Evolutionary conservation across 64 coral and sea anemone species (phyloP), one percentile per base, ranked within the genome.

Genomic region (Montipora capricornis): DNA sequence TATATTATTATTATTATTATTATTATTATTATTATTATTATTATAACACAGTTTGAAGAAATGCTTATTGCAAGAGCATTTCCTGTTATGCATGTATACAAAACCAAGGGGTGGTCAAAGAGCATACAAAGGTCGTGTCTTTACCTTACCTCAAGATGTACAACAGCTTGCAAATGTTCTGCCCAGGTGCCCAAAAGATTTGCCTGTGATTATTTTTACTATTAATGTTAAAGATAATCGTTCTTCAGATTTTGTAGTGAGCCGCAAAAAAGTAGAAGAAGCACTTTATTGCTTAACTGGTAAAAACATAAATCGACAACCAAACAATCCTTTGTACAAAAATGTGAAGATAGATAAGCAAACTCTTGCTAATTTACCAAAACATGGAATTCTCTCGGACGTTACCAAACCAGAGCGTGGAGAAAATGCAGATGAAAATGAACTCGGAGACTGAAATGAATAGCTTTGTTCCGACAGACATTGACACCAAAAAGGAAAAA

Each of bases 41-140:
- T 29, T 29, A 29, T 29, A 29, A 29, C 86, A 26, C 77, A 80
- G 6, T 81, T 81, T 81, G 89, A 90, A 90, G 77, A 90, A 81
- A 91, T 91, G 89, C 51, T 91, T 10, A 91, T 91, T 74, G 78
- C 89, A 83, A 82, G 79, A 83, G 68, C 22, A 6, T 91, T 91
- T 52, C 89, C 89, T 29, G 89, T 91, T 26, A 75, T 83, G 68
- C 48, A 75, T 83, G 79, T 91, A 16, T 74, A 91, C 89, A 75
- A 91, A 91, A 37, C 89, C 19, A 49, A 81, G 78, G 74, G 67
- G 79, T 26, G 89, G 89, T 15, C 89, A 91, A 83, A 10, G 79
- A 16, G 79, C 79, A 83, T 91, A 91, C 49, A 91, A 83, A 91
- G 79, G 79, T 20, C 68, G 75, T 91, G 64, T 75, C 61, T 0